These are phyloP conservation scores for Antigone vipio DNA, from an alignment of 2,113 vertebrate genomes.

Conservation along the genomic window DNA sequence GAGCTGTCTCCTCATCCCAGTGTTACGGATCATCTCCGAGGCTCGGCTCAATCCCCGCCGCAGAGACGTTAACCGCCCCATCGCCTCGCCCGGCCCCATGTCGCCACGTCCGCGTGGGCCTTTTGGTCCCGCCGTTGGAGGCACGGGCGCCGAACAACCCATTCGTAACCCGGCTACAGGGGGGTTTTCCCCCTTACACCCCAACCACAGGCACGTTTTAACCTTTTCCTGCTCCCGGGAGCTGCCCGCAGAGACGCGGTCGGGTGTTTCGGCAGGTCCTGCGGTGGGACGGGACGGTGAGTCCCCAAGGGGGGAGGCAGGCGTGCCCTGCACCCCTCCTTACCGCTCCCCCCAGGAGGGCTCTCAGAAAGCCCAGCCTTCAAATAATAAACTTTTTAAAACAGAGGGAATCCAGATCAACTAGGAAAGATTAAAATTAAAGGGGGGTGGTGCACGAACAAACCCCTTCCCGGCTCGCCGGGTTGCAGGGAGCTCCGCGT, in stretches of 20 bases:
- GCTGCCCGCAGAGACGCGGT: not conserved
- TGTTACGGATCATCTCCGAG: not conserved
- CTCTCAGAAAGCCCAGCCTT: not conserved
- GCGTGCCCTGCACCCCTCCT: not conserved
- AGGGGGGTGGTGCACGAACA: not conserved
- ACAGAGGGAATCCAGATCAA: not conserved
- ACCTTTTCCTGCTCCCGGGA: not conserved
- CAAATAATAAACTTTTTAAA: not conserved
- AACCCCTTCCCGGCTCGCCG: fast-evolving
- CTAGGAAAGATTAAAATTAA: not conserved
- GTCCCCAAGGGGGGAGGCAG: fast-evolving
- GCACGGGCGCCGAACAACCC: fast-evolving
- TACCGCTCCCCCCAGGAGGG: not conserved
- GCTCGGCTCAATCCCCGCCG: not conserved
- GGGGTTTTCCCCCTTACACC: not conserved
- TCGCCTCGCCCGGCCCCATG: not conserved
- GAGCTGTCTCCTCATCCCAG: not conserved
- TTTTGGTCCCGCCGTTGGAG: not conserved
- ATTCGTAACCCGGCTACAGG: not conserved
- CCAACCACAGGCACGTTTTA: not conserved
- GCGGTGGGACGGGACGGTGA: fast-evolving
- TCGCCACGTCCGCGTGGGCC: not conserved
- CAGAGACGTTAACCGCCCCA: not conserved
- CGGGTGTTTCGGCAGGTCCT: not conserved
- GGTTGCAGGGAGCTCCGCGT: not conserved